phyloP scores from a whole-genome alignment of 2,797 vertebrate genomes.

The Dendrocincla fuliginosa region DNA sequence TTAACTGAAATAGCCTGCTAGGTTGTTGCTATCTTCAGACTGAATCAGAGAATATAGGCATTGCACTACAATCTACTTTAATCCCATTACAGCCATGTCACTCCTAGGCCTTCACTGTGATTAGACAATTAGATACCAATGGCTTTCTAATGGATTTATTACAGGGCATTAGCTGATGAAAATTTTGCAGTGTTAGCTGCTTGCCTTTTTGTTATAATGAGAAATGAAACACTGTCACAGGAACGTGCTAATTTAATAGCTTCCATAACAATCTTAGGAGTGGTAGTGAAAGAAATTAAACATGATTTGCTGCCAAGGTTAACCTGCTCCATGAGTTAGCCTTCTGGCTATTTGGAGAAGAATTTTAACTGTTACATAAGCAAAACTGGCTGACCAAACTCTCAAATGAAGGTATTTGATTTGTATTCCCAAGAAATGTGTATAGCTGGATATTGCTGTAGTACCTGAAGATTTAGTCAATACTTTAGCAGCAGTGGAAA shows the following conservation, averaged over 20 bases:
- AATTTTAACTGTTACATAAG: neutral
- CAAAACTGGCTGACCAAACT: neutral
- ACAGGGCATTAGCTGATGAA: conserved; percentile 72
- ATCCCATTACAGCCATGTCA: conserved; percentile 75
- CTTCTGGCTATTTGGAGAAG: neutral
- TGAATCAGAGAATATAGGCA: conserved; percentile 13
- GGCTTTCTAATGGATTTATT: conserved; percentile 76
- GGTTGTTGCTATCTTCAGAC: conserved; percentile 30
- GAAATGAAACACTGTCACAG: conserved; percentile 50
- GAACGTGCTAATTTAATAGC: conserved; percentile 62
- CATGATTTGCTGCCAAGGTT: neutral
- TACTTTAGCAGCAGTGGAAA: neutral
- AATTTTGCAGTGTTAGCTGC: conserved; percentile 54
- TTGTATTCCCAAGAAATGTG: neutral
- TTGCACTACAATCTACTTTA: conserved; percentile 59
- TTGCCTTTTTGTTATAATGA: conserved; percentile 25
- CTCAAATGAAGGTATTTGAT: neutral
- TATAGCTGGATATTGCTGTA: neutral
- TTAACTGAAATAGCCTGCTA: conserved; percentile 52
- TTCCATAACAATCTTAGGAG: conserved; percentile 36
- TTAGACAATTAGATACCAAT: conserved; percentile 79
- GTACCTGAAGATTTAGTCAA: neutral
- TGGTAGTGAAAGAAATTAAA: conserved; percentile 45
- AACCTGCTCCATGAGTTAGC: neutral
- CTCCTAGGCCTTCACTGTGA: conserved; percentile 64